Percentiles rank a stretch among this genome's conserved stretches.
These are phyloP conservation scores for Glyphotaelius pellucidus DNA, from an alignment of 2,888 invertebrate genomes.

Conservation along the genomic window DNA sequence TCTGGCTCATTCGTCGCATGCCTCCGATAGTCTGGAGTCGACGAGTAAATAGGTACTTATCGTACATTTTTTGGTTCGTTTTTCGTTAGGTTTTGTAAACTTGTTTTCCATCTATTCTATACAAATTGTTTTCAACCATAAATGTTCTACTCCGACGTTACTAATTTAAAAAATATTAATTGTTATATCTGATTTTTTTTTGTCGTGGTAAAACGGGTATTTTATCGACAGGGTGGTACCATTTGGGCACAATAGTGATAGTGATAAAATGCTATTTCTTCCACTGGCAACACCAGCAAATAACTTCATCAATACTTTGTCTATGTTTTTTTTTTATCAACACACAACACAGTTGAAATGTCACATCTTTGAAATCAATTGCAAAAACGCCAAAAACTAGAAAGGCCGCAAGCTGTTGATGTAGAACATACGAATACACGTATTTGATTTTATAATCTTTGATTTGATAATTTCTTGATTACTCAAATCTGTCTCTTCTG, in stretches of 20 bases:
- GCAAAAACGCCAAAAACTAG: neutral
- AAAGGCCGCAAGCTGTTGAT: neutral
- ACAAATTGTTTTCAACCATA: no score
- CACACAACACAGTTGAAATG: constrained; percentile 2
- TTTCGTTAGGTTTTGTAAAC: no score
- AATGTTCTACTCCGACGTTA: no score
- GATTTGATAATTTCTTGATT: neutral
- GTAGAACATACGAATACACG: neutral
- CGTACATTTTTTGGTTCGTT: no score
- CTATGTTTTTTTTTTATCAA: constrained; percentile 2
- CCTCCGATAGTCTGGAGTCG: no score
- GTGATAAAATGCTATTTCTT: neutral
- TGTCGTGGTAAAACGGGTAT: no score
- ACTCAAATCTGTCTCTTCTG: neutral
- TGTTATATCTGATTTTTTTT: no score
- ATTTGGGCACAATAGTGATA: neutral
- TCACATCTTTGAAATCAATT: neutral
- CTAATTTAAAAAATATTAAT: no score
- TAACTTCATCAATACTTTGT: neutral
- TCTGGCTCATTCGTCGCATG: no score
- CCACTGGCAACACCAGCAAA: neutral
- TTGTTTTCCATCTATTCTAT: no score
- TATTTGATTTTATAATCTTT: neutral
- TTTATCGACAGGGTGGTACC: neutral
- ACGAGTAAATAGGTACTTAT: no score